Evolutionary conservation across 2,113 vertebrate species (phyloP).

Genomic region (Tachycineta bicolor): DNA sequence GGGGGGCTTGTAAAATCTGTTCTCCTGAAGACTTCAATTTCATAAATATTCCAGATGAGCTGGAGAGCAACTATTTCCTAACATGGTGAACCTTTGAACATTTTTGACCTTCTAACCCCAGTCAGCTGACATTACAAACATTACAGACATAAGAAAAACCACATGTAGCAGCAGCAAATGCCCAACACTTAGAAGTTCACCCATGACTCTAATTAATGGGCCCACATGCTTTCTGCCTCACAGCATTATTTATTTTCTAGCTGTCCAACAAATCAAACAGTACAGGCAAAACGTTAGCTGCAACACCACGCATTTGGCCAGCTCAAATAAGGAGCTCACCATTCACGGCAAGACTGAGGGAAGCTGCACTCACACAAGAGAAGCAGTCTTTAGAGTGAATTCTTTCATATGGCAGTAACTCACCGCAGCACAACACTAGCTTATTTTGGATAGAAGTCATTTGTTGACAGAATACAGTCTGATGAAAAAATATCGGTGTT

Average conservation of each 20-base stretch:
- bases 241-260: slow-evolving; percentile 20
- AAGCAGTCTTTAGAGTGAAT: background rate
- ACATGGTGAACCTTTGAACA: background rate
- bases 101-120: background rate
- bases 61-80: background rate
- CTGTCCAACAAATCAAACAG: background rate
- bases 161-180: background rate
- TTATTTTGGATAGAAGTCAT: background rate
- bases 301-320: background rate
- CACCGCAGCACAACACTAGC: background rate
- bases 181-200: background rate
- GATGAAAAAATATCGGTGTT: background rate
- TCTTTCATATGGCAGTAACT: background rate
- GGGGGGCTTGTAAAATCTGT: background rate
- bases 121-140: slow-evolving; percentile 21
- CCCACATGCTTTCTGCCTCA: slow-evolving; percentile 5
- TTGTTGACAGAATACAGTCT: background rate
- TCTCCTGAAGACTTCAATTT: background rate
- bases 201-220: background rate
- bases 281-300: background rate
- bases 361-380: background rate
- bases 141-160: background rate
- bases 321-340: background rate
- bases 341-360: background rate
- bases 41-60: background rate